These are phyloP conservation scores for Morbakka virulenta DNA, from an alignment of 30 jellyfish, hydroid and myxozoan species.

Conservation along the genomic window DNA sequence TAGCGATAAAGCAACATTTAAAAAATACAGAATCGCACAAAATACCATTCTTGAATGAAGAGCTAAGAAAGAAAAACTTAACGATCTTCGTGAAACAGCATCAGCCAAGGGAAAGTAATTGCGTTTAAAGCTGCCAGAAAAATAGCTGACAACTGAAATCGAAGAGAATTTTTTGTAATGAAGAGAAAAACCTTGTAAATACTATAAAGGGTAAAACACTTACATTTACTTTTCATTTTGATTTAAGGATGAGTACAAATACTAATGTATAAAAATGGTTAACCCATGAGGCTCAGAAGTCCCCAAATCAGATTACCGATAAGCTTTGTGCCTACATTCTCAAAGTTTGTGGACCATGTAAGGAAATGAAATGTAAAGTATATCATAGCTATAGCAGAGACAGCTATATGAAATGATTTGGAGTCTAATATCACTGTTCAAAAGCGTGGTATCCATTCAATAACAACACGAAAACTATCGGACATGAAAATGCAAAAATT, in stretches of 20 bases:
- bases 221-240: too few relatives aligned
- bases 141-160: neutral
- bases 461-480: slow-evolving; percentile 8
- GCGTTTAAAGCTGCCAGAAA: neutral
- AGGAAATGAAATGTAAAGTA: neutral
- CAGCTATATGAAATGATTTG: slow-evolving; percentile 26
- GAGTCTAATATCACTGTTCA: neutral
- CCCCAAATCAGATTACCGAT: slow-evolving; percentile 11
- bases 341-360: neutral
- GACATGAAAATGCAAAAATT: slow-evolving; percentile 21
- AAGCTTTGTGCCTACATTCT: slow-evolving; percentile 10
- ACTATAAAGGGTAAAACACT: too few relatives aligned
- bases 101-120: neutral
- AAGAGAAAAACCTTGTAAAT: too few relatives aligned
- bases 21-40: too few relatives aligned
- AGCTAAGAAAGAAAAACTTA: too few relatives aligned
- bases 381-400: slow-evolving; percentile 6
- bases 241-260: neutral
- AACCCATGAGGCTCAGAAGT: slow-evolving; percentile 25
- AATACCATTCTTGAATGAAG: too few relatives aligned
- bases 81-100: neutral
- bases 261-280: neutral
- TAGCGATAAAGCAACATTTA: too few relatives aligned
- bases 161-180: neutral
- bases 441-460: slow-evolving; percentile 38